Base-by-base conservation (phyloP, 2,888 invertebrate species). In the Aricia artaxerxes region DNA sequence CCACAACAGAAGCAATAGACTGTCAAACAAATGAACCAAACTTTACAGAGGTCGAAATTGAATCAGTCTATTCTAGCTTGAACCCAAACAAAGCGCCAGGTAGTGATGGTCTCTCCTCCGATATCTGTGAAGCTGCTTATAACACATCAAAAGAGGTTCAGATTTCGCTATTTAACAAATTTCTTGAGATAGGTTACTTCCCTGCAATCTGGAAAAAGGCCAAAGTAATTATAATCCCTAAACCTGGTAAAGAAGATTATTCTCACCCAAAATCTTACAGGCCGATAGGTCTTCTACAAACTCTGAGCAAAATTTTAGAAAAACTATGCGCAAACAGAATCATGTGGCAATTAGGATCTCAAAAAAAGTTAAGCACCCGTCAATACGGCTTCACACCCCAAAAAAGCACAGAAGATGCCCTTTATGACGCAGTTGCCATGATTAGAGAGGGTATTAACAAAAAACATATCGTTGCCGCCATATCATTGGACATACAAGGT, bases 341-440 rank as follows among this genome's bases (percentile, higher is more conserved):
- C 7, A 77, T 78, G 31, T 83, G 80, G 80, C 77, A 82, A n/a
- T 76, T 84, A 81, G 80, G 80, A 73, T 35, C 61, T 82, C 16
- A 64, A 82, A 6, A 3, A 64, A 6, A 38, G 78, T 9, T 69
- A 3, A 69, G 69, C 69, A 53, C 72, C 13, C 31, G 35, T 1
- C 72, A 72, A 31, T 24, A 64, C 64, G 64, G 64, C 2, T 64
- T 64, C 64, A 64, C 7, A 31, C 31, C 64, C 64, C 72, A 72
- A 35, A 31, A 35, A 31, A 35, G 72, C 72, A 72, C 72, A 13
- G 72, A 72, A 11, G 72, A 72, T 35, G 72, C 72, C 72, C 35
- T 72, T 11, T 35, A 72, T 11, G 72, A 72, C 38, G 31, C 31
- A 24, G 7, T 72, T 11, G 35, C 49, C 31, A 1, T 49, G 7